Percentiles rank a stretch among this genome's conserved stretches.
These are phyloP conservation scores for Porites australiensis DNA, from an alignment of 64 coral and sea anemone species.

Conservation along the genomic window DNA sequence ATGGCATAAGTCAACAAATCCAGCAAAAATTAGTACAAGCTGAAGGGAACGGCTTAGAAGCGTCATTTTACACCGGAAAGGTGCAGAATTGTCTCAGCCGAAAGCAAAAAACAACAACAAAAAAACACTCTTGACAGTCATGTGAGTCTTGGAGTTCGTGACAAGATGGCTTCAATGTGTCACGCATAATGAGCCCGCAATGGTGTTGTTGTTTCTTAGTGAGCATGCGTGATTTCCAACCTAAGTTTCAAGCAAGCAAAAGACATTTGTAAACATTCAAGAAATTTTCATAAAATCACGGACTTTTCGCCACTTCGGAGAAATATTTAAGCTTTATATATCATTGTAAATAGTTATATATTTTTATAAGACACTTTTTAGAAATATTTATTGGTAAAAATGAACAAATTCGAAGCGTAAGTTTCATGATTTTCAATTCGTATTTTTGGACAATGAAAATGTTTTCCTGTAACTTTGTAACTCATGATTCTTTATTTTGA, in stretches of 20 bases:
- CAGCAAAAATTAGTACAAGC: not conserved
- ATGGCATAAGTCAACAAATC: not conserved
- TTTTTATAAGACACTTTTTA: conserved; percentile 57
- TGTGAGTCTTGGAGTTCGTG: not conserved
- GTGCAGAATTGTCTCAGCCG: not conserved
- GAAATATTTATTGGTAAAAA: conserved; percentile 80
- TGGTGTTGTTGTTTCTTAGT: not conserved
- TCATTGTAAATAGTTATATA: conserved; percentile 14
- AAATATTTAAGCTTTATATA: not conserved
- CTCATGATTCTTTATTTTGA: not conserved
- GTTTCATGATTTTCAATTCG: conserved; percentile 23
- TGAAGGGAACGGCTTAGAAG: not conserved
- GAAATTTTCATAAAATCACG: not conserved
- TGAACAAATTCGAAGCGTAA: conserved; percentile 99
- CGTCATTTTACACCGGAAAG: not conserved
- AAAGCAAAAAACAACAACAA: no score
- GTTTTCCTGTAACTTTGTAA: not conserved
- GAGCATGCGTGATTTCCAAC: not conserved
- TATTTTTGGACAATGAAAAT: not conserved
- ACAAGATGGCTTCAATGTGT: not conserved
- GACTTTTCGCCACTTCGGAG: not conserved
- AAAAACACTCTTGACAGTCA: not conserved
- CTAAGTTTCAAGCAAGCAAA: not conserved
- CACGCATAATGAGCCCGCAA: not conserved
- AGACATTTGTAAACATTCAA: not conserved